Conservation (phyloP, 1,140 invertebrate genomes). For the Spodoptera litura region DNA sequence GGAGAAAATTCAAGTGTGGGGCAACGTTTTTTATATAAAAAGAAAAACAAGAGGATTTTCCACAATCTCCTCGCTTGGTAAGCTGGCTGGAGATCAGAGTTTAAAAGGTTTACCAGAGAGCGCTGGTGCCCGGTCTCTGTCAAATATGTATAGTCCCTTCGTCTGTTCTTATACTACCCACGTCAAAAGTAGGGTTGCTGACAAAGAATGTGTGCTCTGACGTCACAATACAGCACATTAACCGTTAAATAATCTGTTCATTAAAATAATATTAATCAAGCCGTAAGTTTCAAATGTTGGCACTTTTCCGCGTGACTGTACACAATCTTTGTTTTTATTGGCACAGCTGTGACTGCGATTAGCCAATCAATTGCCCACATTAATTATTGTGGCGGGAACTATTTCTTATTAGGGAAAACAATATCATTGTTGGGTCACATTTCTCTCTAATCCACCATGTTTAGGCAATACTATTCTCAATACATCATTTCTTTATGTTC, state of each 20-base stretch:
- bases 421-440: neutral
- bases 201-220: too few species aligned
- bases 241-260: neutral
- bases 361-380: constrained; percentile 13
- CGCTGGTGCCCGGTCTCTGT: too few species aligned
- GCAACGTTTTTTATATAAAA: too few species aligned
- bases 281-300: neutral
- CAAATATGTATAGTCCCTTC: too few species aligned
- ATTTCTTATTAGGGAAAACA: neutral
- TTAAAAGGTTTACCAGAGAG: too few species aligned
- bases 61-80: too few species aligned
- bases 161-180: too few species aligned
- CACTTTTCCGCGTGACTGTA: constrained; percentile 13
- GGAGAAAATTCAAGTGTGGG: too few species aligned
- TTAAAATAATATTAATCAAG: constrained; percentile 20
- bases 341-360: neutral
- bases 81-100: too few species aligned
- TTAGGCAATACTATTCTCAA: neutral
- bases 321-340: constrained; percentile 14
- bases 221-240: too few species aligned
- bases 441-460: neutral
- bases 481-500: neutral
- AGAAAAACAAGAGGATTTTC: too few species aligned
- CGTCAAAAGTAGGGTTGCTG: too few species aligned
- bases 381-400: constrained; percentile 13